Base-by-base conservation (phyloP, 2,797 vertebrate genomes). In the Siniperca undulata region DNA sequence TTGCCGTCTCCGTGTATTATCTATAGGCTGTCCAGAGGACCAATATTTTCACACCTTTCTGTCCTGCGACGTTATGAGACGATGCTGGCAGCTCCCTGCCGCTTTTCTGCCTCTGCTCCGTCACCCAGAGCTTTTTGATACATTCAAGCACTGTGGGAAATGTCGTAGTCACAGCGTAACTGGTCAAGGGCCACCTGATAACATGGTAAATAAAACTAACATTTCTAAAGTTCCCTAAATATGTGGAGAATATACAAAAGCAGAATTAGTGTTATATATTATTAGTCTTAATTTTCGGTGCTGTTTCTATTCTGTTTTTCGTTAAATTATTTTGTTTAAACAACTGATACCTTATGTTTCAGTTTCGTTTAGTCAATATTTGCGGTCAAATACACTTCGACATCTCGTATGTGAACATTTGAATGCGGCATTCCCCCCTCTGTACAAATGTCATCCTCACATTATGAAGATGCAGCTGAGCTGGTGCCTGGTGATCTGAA, bases 71-170 rank as follows among this genome's bases (percentile, higher is more conserved):
- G 86, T 44, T 82, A 60, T 62, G 90, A 89, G 69, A 85, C 83
- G 91, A 93, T 93, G 87, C 87, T 90, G 90, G 78, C 92, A 82
- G 92, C 85, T 86, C 76, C 70, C 82, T 78, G 88, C 79, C 86
- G 79, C 91, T 89, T 62, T 62, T 84, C 91, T 83, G 85, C 61
- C 85, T 81, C 82, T 79, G 81, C 87, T 83, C 83, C 67, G 89
- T 94, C 92, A 93, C 83, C 27, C 22, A 66, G 56, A 73, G 79
- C 72, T 50, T 20, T 8, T 46, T 5, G 93, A 50, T 81, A 12
- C 89, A 7, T 93, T 92, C 87, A 91, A 0, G 83, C 0, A 12
- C 87, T 36, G 64, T 89, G 60, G 86, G 88, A 91, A 90, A 89
- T 67, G 14, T 61, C 22, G 36, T 0, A 5, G 62, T 80, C 62